Conservation (phyloP, 2,797 vertebrate species). For the Cyclura pinguis region DNA sequence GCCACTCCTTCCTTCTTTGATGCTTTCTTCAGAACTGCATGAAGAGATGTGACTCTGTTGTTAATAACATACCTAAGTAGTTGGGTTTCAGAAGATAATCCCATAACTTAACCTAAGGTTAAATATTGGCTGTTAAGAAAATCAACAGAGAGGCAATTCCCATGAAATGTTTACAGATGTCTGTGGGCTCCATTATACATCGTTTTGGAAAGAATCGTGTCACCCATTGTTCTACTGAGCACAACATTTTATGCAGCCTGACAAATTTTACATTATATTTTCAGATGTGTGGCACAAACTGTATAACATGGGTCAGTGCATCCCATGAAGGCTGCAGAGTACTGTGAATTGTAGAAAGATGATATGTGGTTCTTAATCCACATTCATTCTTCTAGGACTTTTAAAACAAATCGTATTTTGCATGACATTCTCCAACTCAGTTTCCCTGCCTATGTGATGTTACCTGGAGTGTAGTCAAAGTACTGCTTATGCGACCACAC, state of each 20-base stretch:
- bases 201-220: not conserved
- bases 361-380: not conserved
- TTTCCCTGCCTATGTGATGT: not conserved
- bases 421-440: not conserved
- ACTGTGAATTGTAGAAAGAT: not conserved
- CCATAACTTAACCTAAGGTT: constrained; percentile 31
- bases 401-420: constrained; percentile 2
- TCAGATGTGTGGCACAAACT: not conserved
- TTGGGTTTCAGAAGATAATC: constrained; percentile 39
- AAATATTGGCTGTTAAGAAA: constrained; percentile 40
- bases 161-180: constrained; percentile 35
- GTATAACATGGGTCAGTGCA: not conserved
- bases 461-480: not conserved
- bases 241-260: not conserved
- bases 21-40: not conserved
- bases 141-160: constrained; percentile 31
- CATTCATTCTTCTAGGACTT: not conserved
- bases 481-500: not conserved
- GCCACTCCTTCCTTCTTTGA: constrained; percentile 19
- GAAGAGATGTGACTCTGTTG: not conserved
- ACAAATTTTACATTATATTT: constrained; percentile 7
- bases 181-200: not conserved
- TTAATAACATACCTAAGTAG: constrained; percentile 30
- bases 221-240: constrained; percentile 18
- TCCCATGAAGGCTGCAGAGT: not conserved